Evolutionary conservation across 2,888 invertebrate genomes (phyloP), one percentile per base, ranked within the genome.

Genomic region (Sipha maydis): DNA sequence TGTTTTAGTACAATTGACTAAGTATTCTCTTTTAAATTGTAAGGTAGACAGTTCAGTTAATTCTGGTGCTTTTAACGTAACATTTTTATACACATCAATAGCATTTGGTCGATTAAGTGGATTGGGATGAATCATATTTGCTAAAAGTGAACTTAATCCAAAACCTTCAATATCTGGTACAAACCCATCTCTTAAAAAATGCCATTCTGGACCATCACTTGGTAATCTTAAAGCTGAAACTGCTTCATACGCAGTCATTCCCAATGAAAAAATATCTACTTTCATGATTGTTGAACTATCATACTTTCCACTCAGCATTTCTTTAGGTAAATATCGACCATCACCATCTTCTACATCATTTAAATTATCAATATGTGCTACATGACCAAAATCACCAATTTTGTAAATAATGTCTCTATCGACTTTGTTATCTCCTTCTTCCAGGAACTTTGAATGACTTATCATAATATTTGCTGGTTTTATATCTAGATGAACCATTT

Each of bases 401-500:
- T 96, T 96, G 91, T 97, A 96, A 0, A 94, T 94, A 71, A 95
- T 93, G 90, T 94, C 94, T 91, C 94, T 94, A 90, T 94, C 92
- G 77, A 93, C 91, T 90, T 92, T 92, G 69, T 96, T 93, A 73
- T 93, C 92, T 82, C 95, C 95, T 90, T 95, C 95, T 91, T 94
- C 93, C 17, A 31, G 17, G 31, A 41, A 67, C 25, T 25, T 73
- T 90, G 94, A 93, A 90, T 94, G 93, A 8, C 95, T 96, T 78
- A 98, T 94, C 92, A 98, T 97, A 82, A 98, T 96, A 92, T 98
- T 98, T 5, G 95, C 98, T 0, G 98, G 97, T 92, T 98, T 98
- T 56, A 98, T 95, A 91, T 98, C 98, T 94, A 98, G 95, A 91
- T 98, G 98, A 1, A 97, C 98, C 88, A 98, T 93, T 83, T 96